Conservation (phyloP, 2,888 invertebrate species). For the Drosophila macrospina region DNA sequence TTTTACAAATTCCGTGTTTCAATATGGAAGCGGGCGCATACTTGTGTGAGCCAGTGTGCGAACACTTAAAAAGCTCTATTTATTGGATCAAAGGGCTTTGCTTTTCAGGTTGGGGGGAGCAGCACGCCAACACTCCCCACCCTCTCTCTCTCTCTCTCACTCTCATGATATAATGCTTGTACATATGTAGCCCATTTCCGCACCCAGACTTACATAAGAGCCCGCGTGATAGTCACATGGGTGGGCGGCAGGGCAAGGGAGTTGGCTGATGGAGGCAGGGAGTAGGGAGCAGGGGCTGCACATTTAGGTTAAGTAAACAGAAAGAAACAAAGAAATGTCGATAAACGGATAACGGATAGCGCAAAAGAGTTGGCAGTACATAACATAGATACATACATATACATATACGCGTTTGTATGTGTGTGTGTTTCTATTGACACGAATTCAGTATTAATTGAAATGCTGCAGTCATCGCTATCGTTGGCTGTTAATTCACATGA, state of each 20-base stretch:
- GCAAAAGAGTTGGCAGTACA: constrained; percentile 33
- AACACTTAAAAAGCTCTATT: constrained; percentile 65
- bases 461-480: constrained; percentile 74
- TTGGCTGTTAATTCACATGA: constrained; percentile 71
- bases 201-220: constrained; percentile 71
- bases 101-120: too few relatives aligned
- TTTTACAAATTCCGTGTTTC: constrained; percentile 55
- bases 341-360: constrained; percentile 52
- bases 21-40: constrained; percentile 1
- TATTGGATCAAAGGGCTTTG: constrained; percentile 45
- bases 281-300: constrained; percentile 18
- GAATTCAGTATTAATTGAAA: constrained; percentile 74
- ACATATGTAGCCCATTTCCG: constrained; percentile 70
- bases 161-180: constrained; percentile 4
- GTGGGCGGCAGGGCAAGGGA: too few relatives aligned
- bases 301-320: constrained; percentile 77
- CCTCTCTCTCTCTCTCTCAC: constrained; percentile 13
- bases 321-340: constrained; percentile 59
- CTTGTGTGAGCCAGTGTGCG: constrained; percentile 22
- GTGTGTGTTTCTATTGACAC: constrained; percentile 53
- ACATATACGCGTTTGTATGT: too few relatives aligned
- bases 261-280: background rate
- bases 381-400: constrained; percentile 7
- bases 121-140: background rate
- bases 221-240: background rate